These are phyloP conservation scores for Epinotia ramella DNA, from an alignment of 2,888 invertebrate species.

Conservation along the genomic window DNA sequence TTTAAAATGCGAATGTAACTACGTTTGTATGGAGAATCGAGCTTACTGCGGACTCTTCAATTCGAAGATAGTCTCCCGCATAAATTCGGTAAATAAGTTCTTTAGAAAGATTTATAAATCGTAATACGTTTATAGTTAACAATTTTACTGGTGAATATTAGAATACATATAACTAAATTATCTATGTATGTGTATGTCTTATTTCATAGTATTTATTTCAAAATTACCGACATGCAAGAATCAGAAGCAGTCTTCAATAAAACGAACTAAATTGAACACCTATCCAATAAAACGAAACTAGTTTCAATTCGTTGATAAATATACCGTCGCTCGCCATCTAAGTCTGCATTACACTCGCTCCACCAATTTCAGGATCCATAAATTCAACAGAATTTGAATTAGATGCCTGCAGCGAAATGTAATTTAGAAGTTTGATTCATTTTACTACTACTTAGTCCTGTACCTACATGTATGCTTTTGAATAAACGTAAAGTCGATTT, in stretches of 20 bases:
- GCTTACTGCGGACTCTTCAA: no score
- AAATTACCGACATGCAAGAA: background rate
- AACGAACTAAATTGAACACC: conserved; percentile 21
- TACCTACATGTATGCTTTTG: background rate
- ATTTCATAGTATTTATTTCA: background rate
- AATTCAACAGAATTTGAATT: conserved; percentile 36
- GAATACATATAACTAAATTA: no score
- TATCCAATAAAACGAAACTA: conserved; percentile 26
- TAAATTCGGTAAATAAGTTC: background rate
- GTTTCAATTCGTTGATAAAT: conserved; percentile 25
- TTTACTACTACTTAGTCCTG: background rate
- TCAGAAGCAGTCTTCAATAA: conserved; percentile 4
- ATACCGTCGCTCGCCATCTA: conserved; percentile 17
- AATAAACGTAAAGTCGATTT: background rate
- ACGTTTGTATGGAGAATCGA: no score
- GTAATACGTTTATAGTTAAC: background rate
- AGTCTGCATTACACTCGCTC: conserved; percentile 30
- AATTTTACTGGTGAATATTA: background rate
- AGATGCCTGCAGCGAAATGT: conserved; percentile 2
- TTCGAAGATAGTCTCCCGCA: background rate
- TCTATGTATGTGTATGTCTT: no score
- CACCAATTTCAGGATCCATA: conserved; percentile 40
- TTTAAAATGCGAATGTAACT: no score
- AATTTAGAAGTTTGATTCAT: conserved; percentile 29
- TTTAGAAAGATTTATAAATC: background rate